Evolutionary conservation across 2,113 vertebrate species (phyloP).

Genomic region (Coreoperca whiteheadi): DNA sequence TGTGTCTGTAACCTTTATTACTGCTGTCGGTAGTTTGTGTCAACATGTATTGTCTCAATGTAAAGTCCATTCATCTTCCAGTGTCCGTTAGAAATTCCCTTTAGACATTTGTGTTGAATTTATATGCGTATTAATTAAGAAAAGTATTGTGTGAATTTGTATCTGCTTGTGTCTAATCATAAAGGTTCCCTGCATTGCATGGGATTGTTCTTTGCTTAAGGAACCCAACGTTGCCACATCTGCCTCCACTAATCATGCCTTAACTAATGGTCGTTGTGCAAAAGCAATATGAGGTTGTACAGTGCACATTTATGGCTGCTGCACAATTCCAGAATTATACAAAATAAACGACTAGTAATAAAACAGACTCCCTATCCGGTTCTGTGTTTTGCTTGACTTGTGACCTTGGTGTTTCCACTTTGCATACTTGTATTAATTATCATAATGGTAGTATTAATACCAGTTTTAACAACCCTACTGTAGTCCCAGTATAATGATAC

Average conservation of each 20-base stretch:
- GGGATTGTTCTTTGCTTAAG: neutral
- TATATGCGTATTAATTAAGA: neutral
- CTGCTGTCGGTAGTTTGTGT: conserved; percentile 38
- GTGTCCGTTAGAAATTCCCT: neutral
- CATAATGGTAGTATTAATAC: neutral
- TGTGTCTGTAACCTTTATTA: conserved; percentile 20
- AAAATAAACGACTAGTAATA: conserved; percentile 29
- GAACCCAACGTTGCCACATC: conserved; percentile 13
- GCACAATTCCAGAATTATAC: neutral
- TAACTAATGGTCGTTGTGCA: conserved; percentile 37
- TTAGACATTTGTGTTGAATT: neutral
- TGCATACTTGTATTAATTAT: too few relatives aligned
- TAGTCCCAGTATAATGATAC: neutral
- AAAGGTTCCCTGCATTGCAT: neutral
- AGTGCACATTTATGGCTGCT: conserved; percentile 6
- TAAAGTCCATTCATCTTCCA: neutral
- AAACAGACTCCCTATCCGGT: neutral
- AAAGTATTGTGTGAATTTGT: neutral
- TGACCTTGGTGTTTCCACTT: neutral
- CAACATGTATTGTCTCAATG: neutral
- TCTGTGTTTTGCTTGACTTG: neutral
- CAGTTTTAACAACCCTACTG: neutral
- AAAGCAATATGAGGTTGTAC: conserved; percentile 19
- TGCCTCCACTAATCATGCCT: conserved; percentile 54
- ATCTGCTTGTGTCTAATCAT: conserved; percentile 10